Evolutionary conservation across 1,140 invertebrate genomes (phyloP), one percentile per base, ranked within the genome.

Genomic region (Schlechtendalia chinensis): DNA sequence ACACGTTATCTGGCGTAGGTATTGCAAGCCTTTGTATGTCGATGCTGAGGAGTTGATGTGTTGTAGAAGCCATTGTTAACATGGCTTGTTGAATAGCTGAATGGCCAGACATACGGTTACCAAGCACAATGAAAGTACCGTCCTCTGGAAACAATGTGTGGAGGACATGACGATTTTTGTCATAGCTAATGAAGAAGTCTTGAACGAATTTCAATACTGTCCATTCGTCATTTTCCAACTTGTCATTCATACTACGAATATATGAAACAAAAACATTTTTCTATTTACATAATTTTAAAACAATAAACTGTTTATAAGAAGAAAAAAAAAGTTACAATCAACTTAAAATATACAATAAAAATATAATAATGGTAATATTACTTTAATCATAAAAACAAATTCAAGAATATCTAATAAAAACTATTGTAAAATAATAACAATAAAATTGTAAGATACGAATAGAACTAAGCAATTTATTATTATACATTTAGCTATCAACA

Each of bases 1-100:
- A 19, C 6, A 27, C 22, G 19, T 27, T 27, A n/a, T 79, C 58
- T 29, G 39, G 54, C 6, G 47, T 0, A 5, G 45, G 22, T 17
- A 63, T 19, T 1, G 17, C 6, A 5, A 63, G 12, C 47, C 0
- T 17, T 50, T 29, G 16, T 5, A 79, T 50, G 17, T 79, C 75
- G 1, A 79, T 29, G 17, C n/a, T 45, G 19, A 50, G 10, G 3
- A 63, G 39, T 54, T 63, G n/a, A 29, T 79, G 75, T 12, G 75
- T 79, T 5, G 75, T 50, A 14, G 75, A 29, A 19, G 58, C 75
- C 75, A 79, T 79, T 22, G n/a, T 63, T 50, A 79, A 61, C 56
- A 79, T 79, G 5, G 58, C 32, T 29, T 79, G 75, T 63, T 79
- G 75, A 79, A 79, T 79, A 0, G 58, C 39, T 50, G 58, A 27